A percentile compares a stretch with the other conserved stretches of the same genome.
phyloP scores from a whole-genome alignment of 2,113 vertebrate species.

The Chauna torquata region DNA sequence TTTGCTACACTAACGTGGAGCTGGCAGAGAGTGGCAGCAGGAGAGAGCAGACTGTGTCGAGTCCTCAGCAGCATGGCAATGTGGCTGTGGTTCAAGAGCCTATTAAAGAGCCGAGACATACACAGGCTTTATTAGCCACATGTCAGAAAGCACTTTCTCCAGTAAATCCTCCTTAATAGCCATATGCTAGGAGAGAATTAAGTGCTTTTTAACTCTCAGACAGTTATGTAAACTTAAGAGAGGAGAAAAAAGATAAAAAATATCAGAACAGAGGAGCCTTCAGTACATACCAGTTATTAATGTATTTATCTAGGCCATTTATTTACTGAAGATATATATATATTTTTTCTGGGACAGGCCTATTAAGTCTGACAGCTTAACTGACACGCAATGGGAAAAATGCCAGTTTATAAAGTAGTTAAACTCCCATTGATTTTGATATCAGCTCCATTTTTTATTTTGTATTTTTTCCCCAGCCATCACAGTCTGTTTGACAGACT shows the following conservation, averaged over 20 bases:
- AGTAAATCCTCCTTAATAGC: conserved; percentile 45
- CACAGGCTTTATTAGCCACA: conserved; percentile 47
- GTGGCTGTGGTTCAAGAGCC: not conserved
- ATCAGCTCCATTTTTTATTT: conserved; percentile 58
- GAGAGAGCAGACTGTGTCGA: not conserved
- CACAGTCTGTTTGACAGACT: conserved; percentile 58
- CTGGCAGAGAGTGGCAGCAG: not conserved
- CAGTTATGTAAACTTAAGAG: conserved; percentile 60
- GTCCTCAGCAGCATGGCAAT: not conserved
- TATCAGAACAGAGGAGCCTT: not conserved
- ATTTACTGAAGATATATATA: conserved; percentile 54
- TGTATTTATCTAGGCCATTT: conserved; percentile 50
- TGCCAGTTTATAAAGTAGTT: conserved; percentile 27
- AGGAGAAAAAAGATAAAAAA: not conserved
- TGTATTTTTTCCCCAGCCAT: not conserved
- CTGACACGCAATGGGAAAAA: conserved; percentile 60
- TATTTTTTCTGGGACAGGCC: conserved; percentile 31
- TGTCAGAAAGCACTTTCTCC: conserved; percentile 55
- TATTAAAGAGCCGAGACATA: not conserved
- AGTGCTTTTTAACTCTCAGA: conserved; percentile 62
- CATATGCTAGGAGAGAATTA: conserved; percentile 43
- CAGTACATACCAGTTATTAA: conserved; percentile 24
- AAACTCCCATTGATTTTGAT: conserved; percentile 64
- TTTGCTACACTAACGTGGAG: not conserved
- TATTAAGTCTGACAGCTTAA: conserved; percentile 71